phyloP scores from a whole-genome alignment of 2,888 invertebrate species.

The Cosmorhoe ocellata region DNA sequence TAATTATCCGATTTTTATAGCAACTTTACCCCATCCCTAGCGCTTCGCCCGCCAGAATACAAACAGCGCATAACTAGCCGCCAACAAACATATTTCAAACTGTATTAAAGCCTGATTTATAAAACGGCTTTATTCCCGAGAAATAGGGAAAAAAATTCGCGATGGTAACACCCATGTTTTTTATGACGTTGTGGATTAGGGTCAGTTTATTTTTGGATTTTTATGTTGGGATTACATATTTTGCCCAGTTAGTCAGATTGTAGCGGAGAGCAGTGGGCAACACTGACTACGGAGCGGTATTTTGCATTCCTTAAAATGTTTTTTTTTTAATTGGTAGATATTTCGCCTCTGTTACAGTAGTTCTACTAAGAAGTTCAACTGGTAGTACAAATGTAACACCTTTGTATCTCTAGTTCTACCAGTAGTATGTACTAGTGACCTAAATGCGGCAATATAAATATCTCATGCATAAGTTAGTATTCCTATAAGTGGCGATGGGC shows the following conservation, averaged over 20 bases:
- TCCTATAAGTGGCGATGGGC: no score
- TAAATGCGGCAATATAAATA: no score
- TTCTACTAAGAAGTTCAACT: no score
- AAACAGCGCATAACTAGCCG: conserved; percentile 62
- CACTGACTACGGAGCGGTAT: no score
- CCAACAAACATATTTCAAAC: conserved; percentile 61
- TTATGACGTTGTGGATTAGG: conserved; percentile 48
- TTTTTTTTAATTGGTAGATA: no score
- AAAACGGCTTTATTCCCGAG: conserved; percentile 50
- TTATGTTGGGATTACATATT: conserved; percentile 27
- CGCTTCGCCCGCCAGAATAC: conserved; percentile 50
- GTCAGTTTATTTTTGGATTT: conserved; percentile 37
- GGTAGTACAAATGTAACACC: no score
- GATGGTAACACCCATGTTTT: conserved; percentile 42
- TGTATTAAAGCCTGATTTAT: conserved; percentile 67
- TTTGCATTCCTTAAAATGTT: no score
- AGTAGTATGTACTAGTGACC: no score
- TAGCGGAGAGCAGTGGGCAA: no score
- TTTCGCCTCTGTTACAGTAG: no score
- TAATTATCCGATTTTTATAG: background rate
- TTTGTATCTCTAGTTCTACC: no score
- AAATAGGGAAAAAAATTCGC: conserved; percentile 46
- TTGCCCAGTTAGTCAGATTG: conserved; percentile 20
- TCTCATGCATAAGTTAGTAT: no score
- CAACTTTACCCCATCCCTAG: conserved; percentile 26